Evolutionary conservation across 1,140 invertebrate genomes (phyloP), one percentile per base, ranked within the genome.

Genomic region (Lordiphosa mommai): DNA sequence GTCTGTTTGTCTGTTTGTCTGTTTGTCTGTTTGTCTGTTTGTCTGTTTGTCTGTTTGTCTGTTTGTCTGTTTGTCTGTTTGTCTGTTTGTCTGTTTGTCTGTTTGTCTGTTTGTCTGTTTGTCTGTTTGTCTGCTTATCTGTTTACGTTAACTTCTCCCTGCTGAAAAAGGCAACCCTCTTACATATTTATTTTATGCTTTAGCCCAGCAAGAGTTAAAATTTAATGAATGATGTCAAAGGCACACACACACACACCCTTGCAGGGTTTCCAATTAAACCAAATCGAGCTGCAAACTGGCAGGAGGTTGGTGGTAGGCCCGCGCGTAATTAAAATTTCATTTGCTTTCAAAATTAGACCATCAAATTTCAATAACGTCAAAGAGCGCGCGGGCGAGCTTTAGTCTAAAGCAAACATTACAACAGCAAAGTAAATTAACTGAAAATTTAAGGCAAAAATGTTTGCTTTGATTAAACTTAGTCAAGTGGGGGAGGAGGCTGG

Each of bases 281-380:
- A 68, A 23, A 68, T 68, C 63, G 63, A 60, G 63, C 65, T 67
- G 48, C 37, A 68, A 72, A 67, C 51, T 55, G 57, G 53, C 12
- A 6, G 14, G 29, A 49, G n/a, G 27, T 16, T 30, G 16, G 47
- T 36, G 23, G 71, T 47, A 29, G 61, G 68, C 50, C 41, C 51
- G 66, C 50, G 47, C 51, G 66, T 80, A 80, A 80, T 80, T 82
- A 80, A 80, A 80, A 71, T 82, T 82, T 80, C 70, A 80, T 80
- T 80, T 71, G 66, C 57, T 60, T 57, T 34, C 69, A 60, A 82
- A 71, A 80, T 79, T 80, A 55, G 70, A 82, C 66, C 71, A 82
- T 71, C 71, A 80, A 80, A 82, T 74, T 82, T 65, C 70, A 74
- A 71, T 82, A 80, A 61, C 44, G 65, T n/a, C 9, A 12, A 10